A percentile compares a stretch with the other conserved stretches of the same genome.
Evolutionary conservation across 2,113 vertebrate genomes (phyloP).

Genomic region (Columbina picui): DNA sequence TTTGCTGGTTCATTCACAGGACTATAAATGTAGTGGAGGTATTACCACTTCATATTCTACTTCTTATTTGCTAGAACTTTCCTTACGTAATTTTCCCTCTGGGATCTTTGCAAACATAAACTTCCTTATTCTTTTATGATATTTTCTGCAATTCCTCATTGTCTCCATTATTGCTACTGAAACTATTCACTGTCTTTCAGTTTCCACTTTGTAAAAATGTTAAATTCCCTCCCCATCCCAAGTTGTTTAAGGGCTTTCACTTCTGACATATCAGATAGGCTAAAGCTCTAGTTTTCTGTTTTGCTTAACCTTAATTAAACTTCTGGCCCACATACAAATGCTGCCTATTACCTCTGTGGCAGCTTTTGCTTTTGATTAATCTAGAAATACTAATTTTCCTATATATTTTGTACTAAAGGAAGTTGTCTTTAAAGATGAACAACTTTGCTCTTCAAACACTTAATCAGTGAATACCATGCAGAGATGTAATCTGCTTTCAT

Average conservation of each 20-base stretch:
- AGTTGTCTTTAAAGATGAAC: constrained; percentile 4
- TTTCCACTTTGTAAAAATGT: background rate
- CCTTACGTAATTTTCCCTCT: background rate
- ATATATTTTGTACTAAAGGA: background rate
- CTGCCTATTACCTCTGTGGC: background rate
- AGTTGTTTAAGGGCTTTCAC: background rate
- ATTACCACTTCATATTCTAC: background rate
- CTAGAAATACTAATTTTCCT: background rate
- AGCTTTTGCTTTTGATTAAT: constrained; percentile 1
- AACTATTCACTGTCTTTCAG: background rate
- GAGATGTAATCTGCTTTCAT: background rate
- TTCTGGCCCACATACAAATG: background rate
- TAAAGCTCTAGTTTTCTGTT: background rate
- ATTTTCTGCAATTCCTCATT: background rate
- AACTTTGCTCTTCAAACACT: constrained; percentile 8
- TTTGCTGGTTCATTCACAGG: background rate
- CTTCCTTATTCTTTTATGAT: background rate
- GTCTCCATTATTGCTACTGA: background rate
- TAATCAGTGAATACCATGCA: background rate
- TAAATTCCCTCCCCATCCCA: background rate
- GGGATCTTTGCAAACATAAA: background rate
- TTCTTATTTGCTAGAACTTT: background rate
- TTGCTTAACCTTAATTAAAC: constrained; percentile 28
- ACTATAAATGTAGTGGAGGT: background rate
- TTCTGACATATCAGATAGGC: background rate